phyloP scores from a whole-genome alignment of 64 coral and sea anemone species.

The Dendrophyllia cribrosa region DNA sequence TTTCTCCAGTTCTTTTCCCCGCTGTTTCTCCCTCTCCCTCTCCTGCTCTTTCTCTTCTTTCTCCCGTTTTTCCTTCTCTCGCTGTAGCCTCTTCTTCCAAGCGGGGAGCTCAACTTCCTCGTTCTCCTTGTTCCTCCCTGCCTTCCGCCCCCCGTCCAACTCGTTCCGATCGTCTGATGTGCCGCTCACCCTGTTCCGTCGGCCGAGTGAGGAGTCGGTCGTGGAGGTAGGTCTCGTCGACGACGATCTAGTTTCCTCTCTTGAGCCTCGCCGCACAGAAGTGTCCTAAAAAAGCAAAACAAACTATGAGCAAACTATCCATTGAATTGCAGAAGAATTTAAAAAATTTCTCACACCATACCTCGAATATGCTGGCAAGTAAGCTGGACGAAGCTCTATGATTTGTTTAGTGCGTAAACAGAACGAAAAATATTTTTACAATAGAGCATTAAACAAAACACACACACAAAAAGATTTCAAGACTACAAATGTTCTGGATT shows the following conservation, averaged over 20 bases:
- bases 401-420: too few relatives aligned
- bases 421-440: too few relatives aligned
- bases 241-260: conserved; percentile 19
- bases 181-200: conserved; percentile 38
- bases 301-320: not conserved
- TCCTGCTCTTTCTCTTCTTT: conserved; percentile 74
- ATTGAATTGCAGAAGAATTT: too few relatives aligned
- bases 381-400: too few relatives aligned
- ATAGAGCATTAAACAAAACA: too few relatives aligned
- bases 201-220: conserved; percentile 35
- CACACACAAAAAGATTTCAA: too few relatives aligned
- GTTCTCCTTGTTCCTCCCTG: conserved; percentile 73
- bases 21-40: conserved; percentile 64
- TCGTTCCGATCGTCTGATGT: conserved; percentile 47
- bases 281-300: not conserved
- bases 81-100: conserved; percentile 66
- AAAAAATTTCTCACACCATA: too few relatives aligned
- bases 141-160: not conserved
- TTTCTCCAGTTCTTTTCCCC: conserved; percentile 60
- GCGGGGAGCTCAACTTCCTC: conserved; percentile 72
- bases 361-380: too few relatives aligned
- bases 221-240: conserved; percentile 9
- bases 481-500: too few relatives aligned
- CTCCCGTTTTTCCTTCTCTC: conserved; percentile 77
- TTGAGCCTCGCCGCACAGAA: not conserved